Evolutionary conservation across 2,888 invertebrate species (phyloP).

Genomic region (Phorcus lineatus): DNA sequence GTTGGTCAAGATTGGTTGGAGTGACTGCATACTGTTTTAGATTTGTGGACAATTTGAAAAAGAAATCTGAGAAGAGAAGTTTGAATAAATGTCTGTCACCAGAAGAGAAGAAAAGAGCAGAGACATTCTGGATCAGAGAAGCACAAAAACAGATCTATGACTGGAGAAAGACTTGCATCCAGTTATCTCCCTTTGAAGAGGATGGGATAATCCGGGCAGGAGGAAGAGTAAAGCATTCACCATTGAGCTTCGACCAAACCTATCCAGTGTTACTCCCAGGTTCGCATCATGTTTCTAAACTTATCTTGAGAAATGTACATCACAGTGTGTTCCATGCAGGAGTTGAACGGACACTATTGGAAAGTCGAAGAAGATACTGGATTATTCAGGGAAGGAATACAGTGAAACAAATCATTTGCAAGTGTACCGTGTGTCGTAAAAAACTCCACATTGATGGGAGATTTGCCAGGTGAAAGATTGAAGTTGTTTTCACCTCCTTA

Average conservation of each 20-base stretch:
- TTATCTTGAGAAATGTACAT: slow-evolving; percentile 14
- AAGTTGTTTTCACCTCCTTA: slow-evolving; percentile 18
- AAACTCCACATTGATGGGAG: slow-evolving; percentile 23
- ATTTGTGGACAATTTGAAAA: background rate
- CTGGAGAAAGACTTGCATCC: background rate
- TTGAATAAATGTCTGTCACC: background rate
- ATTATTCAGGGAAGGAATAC: slow-evolving; percentile 17
- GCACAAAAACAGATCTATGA: background rate
- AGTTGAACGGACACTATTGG: slow-evolving; percentile 19
- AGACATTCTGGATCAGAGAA: background rate
- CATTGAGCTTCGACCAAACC: background rate
- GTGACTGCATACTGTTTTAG: slow-evolving; percentile 25
- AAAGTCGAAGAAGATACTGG: slow-evolving; percentile 16
- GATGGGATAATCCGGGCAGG: slow-evolving; percentile 16
- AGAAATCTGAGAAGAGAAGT: background rate
- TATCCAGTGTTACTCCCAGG: slow-evolving; percentile 16
- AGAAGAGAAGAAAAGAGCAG: no score
- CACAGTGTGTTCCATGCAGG: slow-evolving; percentile 3
- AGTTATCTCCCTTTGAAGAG: background rate
- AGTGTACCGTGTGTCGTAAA: slow-evolving; percentile 22
- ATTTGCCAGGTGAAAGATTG: slow-evolving; percentile 25
- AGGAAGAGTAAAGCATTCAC: slow-evolving; percentile 19
- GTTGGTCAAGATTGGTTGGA: slow-evolving; percentile 2
- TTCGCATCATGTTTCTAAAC: background rate
- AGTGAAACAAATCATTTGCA: background rate